Percentiles rank a stretch among this genome's conserved stretches.
Evolutionary conservation across 2,888 invertebrate species (phyloP).

Genomic region (Dermolepida albohirtum): DNA sequence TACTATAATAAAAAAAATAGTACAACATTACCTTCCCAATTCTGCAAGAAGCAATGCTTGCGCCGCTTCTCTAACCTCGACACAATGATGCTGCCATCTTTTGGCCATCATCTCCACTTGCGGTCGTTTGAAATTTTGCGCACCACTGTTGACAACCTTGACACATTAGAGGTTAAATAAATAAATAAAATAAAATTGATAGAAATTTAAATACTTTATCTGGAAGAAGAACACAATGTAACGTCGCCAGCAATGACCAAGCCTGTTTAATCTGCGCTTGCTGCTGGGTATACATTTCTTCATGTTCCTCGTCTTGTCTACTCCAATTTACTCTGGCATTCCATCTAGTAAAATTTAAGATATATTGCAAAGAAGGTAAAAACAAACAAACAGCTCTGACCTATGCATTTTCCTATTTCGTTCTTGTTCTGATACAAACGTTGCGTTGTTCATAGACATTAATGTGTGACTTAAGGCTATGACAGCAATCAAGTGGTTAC

Average conservation of each 20-base stretch:
- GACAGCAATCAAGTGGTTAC: conserved; percentile 94
- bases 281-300: conserved; percentile 85
- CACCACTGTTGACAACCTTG: conserved; percentile 69
- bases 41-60: conserved; percentile 96
- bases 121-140: conserved; percentile 89
- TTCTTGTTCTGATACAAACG: conserved; percentile 91
- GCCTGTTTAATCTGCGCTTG: conserved; percentile 96
- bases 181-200: conserved; percentile 17
- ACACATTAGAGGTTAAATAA: conserved; percentile 26
- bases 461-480: conserved; percentile 96
- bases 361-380: conserved; percentile 29
- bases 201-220: conserved; percentile 77
- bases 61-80: conserved; percentile 96
- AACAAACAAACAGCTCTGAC: conserved; percentile 57
- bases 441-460: conserved; percentile 97
- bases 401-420: conserved; percentile 81
- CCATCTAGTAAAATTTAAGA: conserved; percentile 64
- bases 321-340: conserved; percentile 77
- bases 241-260: conserved; percentile 95
- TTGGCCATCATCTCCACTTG: conserved; percentile 98
- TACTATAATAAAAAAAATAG: neutral
- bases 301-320: conserved; percentile 82
- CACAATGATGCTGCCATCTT: conserved; percentile 98
- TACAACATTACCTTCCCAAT: conserved; percentile 73
- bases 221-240: conserved; percentile 95